Evolutionary conservation across 1,140 invertebrate genomes (phyloP).

Genomic region (Dermatophagoides farinae): DNA sequence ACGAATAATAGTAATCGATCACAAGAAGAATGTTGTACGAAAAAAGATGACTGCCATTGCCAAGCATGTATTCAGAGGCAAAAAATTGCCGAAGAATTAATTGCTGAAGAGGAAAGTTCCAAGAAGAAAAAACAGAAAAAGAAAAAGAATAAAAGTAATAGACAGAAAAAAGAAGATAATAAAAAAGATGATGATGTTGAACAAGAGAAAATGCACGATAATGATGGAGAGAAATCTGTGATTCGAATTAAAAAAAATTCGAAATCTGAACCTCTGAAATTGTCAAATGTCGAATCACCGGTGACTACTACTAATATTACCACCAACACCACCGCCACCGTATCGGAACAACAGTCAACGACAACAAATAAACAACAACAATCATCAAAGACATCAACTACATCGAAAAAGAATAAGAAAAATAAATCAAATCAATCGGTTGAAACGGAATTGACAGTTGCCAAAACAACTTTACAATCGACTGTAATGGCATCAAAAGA

Average conservation of each 20-base stretch:
- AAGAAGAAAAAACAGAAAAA: constrained; percentile 5
- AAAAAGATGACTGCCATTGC: not conserved
- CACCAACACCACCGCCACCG: not conserved
- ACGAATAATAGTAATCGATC: too few species aligned
- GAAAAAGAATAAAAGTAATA: constrained; percentile 1
- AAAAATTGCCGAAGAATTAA: constrained; percentile 2
- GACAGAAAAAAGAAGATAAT: not conserved
- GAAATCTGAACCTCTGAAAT: too few species aligned
- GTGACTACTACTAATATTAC: not conserved
- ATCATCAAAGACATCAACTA: too few species aligned
- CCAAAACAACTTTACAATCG: too few species aligned
- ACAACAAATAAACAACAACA: too few species aligned
- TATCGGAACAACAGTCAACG: too few species aligned
- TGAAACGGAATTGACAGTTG: too few species aligned
- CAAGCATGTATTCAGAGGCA: not conserved
- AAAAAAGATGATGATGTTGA: not conserved
- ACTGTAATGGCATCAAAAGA: too few species aligned
- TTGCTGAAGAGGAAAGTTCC: constrained; percentile 3
- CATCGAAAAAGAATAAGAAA: too few species aligned
- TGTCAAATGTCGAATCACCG: too few species aligned
- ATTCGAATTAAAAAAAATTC: too few species aligned
- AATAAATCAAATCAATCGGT: too few species aligned
- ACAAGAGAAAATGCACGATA: not conserved
- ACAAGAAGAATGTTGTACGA: not conserved
- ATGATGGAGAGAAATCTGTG: not conserved